phyloP scores from a whole-genome alignment of 2,888 invertebrate genomes.

The Aphodius sticticus region DNA sequence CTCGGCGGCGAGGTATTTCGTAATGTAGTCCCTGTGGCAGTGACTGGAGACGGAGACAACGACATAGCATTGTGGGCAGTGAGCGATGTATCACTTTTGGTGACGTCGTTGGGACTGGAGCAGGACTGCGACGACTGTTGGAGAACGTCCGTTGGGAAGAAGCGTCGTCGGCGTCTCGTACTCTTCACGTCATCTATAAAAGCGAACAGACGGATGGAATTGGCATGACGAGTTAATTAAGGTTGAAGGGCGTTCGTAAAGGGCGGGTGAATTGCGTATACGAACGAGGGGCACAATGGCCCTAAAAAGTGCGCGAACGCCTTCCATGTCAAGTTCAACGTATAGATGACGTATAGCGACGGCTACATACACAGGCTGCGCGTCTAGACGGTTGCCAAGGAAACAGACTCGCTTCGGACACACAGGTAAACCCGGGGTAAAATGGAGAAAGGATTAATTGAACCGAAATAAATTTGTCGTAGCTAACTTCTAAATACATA shows the following conservation, averaged over 20 bases:
- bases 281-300: background rate
- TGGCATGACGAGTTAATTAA: background rate
- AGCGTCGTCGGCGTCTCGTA: conserved; percentile 52
- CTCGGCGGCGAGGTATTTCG: conserved; percentile 43
- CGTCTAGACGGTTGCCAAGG: conserved; percentile 44
- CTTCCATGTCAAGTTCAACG: conserved; percentile 4
- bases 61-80: conserved; percentile 46
- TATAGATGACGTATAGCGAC: background rate
- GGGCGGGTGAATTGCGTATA: background rate
- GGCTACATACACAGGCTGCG: background rate
- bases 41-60: conserved; percentile 47
- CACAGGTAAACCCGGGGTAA: conserved; percentile 36
- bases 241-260: background rate
- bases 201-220: conserved; percentile 19
- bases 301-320: background rate
- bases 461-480: background rate
- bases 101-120: conserved; percentile 39
- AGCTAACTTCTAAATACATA: too few species aligned
- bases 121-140: conserved; percentile 45
- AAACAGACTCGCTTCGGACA: conserved; percentile 34
- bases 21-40: conserved; percentile 47
- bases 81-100: conserved; percentile 47
- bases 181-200: conserved; percentile 49
- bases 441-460: background rate
- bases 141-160: conserved; percentile 54